Evolutionary conservation across 2,888 invertebrate species (phyloP).

Genomic region (Spisula subtruncata): DNA sequence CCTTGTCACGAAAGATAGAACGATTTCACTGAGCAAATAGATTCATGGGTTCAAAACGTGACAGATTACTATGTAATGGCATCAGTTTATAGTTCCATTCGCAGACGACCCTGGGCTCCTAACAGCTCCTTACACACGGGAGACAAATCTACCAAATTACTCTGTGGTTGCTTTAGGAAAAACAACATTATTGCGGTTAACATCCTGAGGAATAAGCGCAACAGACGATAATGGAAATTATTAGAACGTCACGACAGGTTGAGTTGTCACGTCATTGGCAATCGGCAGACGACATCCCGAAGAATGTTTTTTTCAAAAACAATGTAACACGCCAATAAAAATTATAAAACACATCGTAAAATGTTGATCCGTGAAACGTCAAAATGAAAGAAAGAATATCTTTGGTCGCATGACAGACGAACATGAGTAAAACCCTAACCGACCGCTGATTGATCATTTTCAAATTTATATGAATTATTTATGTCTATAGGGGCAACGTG

Average conservation of each 20-base stretch:
- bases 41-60: neutral
- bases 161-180: neutral
- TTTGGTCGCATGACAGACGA: slow-evolving; percentile 25
- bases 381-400: slow-evolving; percentile 5
- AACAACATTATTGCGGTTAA: neutral
- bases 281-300: neutral
- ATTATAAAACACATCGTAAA: slow-evolving; percentile 7
- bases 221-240: neutral
- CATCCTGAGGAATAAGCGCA: neutral
- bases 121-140: neutral
- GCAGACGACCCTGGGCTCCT: slow-evolving; percentile 24
- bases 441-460: neutral
- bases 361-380: neutral
- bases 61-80: neutral
- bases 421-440: neutral
- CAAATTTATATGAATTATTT: slow-evolving; percentile 22
- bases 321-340: neutral
- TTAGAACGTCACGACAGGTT: neutral
- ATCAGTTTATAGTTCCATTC: neutral
- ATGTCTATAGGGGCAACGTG: slow-evolving; percentile 7
- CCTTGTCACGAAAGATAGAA: slow-evolving; percentile 26
- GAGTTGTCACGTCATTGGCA: neutral
- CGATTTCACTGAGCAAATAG: neutral
- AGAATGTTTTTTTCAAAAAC: neutral
- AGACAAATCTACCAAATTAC: slow-evolving; percentile 14